These are phyloP conservation scores for Aspidapion aeneum DNA, from an alignment of 2,888 invertebrate genomes.

Conservation along the genomic window DNA sequence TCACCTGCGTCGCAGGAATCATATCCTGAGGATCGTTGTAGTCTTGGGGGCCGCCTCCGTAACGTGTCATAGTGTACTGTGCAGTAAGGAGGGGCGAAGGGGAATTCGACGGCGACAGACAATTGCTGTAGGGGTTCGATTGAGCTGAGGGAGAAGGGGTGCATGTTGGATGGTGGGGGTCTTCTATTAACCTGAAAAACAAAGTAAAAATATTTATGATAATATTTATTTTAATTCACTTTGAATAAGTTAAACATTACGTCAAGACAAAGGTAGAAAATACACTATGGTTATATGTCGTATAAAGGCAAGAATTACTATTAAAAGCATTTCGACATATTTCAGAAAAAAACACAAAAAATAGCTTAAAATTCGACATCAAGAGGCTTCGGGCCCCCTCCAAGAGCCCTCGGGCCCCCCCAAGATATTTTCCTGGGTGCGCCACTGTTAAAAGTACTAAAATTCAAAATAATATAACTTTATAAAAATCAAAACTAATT, in stretches of 20 bases:
- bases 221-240: background rate
- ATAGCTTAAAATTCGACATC: no score
- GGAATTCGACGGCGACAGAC: constrained; percentile 47
- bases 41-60: constrained; percentile 26
- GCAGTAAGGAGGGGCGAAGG: constrained; percentile 45
- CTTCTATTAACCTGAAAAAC: constrained; percentile 45
- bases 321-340: no score
- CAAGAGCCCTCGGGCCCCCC: no score
- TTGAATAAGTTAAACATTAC: no score
- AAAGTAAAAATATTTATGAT: constrained; percentile 15
- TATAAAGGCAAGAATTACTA: no score
- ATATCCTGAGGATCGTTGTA: constrained; percentile 34
- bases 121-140: constrained; percentile 36
- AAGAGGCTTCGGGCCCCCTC: no score
- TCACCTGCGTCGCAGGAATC: constrained; percentile 44
- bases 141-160: constrained; percentile 46
- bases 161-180: constrained; percentile 41
- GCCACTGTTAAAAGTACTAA: no score
- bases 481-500: no score
- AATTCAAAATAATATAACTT: no score
- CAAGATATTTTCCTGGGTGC: no score
- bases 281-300: no score
- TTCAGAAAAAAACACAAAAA: no score
- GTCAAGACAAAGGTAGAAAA: background rate
- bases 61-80: constrained; percentile 42